A percentile compares a stretch with the other conserved stretches of the same genome.
Evolutionary conservation across 1,140 invertebrate species (phyloP).

Genomic region (Homalodisca vitripennis): DNA sequence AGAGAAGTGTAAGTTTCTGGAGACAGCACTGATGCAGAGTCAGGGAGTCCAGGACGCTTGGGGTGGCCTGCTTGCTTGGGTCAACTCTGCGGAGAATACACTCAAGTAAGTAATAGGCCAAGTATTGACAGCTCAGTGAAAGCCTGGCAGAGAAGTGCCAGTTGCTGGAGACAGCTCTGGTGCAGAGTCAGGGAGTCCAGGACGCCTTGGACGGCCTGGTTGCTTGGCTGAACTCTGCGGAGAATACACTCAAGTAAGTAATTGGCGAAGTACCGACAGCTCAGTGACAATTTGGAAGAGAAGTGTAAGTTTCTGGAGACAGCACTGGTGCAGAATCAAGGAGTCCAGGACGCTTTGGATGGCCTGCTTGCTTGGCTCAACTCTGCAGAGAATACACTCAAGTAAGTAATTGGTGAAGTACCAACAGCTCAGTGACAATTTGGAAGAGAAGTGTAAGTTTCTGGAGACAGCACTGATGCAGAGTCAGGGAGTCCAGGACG

Average conservation of each 20-base stretch:
- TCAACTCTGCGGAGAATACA: slow-evolving; percentile 78
- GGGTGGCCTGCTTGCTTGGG: slow-evolving; percentile 80
- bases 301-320: neutral
- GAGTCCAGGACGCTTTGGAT: slow-evolving; percentile 90
- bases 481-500: slow-evolving; percentile 95
- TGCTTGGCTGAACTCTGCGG: slow-evolving; percentile 80
- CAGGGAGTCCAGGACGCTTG: slow-evolving; percentile 93
- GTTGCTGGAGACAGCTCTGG: neutral
- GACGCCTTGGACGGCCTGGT: slow-evolving; percentile 86
- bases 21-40: neutral
- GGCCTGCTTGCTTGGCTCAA: slow-evolving; percentile 81
- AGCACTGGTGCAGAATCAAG: slow-evolving; percentile 55
- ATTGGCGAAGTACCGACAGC: neutral
- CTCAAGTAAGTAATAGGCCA: slow-evolving; percentile 63
- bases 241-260: slow-evolving; percentile 75
- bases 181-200: slow-evolving; percentile 75
- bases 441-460: too few relatives aligned
- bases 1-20: neutral
- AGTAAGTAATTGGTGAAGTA: too few relatives aligned
- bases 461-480: too few relatives aligned
- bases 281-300: neutral
- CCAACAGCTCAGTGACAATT: too few relatives aligned
- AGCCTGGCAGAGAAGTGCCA: neutral
- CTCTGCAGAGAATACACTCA: slow-evolving; percentile 78
- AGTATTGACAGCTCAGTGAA: neutral